Evolutionary conservation across 2,888 invertebrate species (phyloP).

Genomic region (Phania funesta): DNA sequence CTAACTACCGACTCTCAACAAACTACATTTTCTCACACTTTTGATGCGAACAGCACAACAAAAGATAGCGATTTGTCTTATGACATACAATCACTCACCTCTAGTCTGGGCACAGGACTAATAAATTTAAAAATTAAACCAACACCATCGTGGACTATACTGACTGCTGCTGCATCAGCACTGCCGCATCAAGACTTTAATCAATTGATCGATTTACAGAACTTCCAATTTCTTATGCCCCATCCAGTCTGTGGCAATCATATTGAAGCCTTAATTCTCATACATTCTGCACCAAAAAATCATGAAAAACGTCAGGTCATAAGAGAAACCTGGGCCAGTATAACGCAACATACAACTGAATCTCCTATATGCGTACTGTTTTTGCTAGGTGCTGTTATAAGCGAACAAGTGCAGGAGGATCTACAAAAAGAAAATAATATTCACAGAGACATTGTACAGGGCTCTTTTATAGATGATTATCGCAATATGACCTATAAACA

Average conservation of each 20-base stretch:
- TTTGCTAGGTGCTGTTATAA: conserved; percentile 83
- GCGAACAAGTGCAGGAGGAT: conserved; percentile 76
- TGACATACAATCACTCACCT: conserved; percentile 52
- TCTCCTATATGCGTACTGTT: conserved; percentile 84
- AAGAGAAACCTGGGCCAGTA: conserved; percentile 87
- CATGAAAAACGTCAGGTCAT: conserved; percentile 84
- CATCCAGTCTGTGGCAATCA: conserved; percentile 82
- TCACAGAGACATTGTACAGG: conserved; percentile 87
- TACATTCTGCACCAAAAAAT: conserved; percentile 87
- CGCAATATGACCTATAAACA: conserved; percentile 92
- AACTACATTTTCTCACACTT: conserved; percentile 2
- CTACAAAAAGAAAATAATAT: conserved; percentile 82
- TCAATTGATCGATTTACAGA: conserved; percentile 82
- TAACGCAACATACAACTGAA: conserved; percentile 71
- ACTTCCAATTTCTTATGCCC: conserved; percentile 84
- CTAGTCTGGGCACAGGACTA: conserved; percentile 57
- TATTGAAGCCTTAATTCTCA: conserved; percentile 83
- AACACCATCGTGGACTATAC: conserved; percentile 53
- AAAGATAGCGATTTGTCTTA: conserved; percentile 47
- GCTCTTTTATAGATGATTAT: conserved; percentile 88
- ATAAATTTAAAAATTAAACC: conserved; percentile 45
- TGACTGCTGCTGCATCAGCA: conserved; percentile 53
- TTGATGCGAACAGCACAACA: conserved; percentile 40
- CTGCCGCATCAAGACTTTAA: conserved; percentile 66
- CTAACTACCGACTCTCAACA: conserved; percentile 58